phyloP scores from a whole-genome alignment of 2,797 vertebrate species.

The Varecia variegata region DNA sequence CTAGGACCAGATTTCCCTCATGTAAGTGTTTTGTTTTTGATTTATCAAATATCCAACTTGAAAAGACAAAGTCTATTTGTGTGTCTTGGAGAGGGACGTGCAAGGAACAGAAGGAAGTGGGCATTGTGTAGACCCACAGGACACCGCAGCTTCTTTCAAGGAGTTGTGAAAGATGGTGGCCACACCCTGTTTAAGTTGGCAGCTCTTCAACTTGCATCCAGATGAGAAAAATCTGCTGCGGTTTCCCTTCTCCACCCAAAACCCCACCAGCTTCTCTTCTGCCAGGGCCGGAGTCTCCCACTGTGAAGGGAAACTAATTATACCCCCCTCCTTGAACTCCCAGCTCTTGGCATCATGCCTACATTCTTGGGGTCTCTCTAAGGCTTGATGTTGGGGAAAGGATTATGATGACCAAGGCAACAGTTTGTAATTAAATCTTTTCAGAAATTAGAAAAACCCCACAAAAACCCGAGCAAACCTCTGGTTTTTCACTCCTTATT shows the following conservation, averaged over 20 bases:
- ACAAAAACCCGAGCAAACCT: not conserved
- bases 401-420: not conserved
- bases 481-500: not conserved
- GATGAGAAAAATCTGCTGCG: slow-evolving; percentile 30
- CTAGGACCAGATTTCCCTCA: not conserved
- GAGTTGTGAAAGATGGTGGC: not conserved
- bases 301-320: not conserved
- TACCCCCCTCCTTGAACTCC: not conserved
- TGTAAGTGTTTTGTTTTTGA: not conserved
- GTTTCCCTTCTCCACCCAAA: not conserved
- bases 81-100: not conserved
- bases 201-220: not conserved
- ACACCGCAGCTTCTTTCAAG: not conserved
- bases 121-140: not conserved
- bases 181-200: slow-evolving; percentile 10
- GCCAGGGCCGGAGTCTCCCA: not conserved
- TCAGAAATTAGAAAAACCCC: not conserved
- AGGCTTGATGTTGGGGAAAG: not conserved
- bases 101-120: not conserved
- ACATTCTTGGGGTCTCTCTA: not conserved
- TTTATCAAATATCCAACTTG: slow-evolving; percentile 23
- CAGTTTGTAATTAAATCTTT: not conserved
- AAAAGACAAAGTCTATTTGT: slow-evolving; percentile 30
- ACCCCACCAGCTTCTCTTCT: not conserved
- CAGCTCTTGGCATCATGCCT: not conserved